Evolutionary conservation across 1,140 invertebrate species (phyloP), one percentile per base, ranked within the genome.

Genomic region (Halyomorpha halys): DNA sequence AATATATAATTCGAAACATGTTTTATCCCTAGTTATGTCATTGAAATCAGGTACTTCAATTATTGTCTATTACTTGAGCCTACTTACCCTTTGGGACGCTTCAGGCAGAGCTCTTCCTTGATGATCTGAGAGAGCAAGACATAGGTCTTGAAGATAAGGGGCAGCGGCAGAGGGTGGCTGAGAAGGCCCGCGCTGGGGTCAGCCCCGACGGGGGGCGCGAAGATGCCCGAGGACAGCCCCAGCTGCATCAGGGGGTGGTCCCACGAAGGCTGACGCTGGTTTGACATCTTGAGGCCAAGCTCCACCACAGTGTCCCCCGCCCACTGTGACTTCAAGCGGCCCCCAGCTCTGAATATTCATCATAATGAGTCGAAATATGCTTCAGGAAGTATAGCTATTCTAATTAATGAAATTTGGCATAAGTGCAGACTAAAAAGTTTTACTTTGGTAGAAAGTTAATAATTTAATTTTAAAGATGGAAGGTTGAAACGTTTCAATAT

Each of bases 261-360:
- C 53, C 53, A 56, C 6, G 4, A 25, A 3, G 23, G 23, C 15
- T 0, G 18, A 4, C 23, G 2, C 3, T 15, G 3, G 23, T 21
- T 3, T 1, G 3, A 9, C 23, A 21, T 16, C 14, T 23, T 25
- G 2, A 56, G 15, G 0, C 53, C 53, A 4, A 56, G 53, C 23
- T 56, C 53, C 18, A 56, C 53, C 18, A 56, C 53, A 5, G 53
- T 56, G 53, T 56, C 53, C 15, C 23, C 53, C 14, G 23, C 53
- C 53, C 53, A 56, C 23, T 23, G 19, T 14, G 53, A 56, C 23
- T 25, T 21, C 19, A 56, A 13, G 5, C 53, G 4, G 3, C 53
- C 53, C 3, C 53, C 53, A 15, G 53, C 53, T 15, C 53, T 56
- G 53, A 9, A 14, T n/a, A n/a, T n/a, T n/a, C n/a, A n/a, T n/a